Evolutionary conservation across 2,113 vertebrate species (phyloP).

Genomic region (Tetrao urogallus): DNA sequence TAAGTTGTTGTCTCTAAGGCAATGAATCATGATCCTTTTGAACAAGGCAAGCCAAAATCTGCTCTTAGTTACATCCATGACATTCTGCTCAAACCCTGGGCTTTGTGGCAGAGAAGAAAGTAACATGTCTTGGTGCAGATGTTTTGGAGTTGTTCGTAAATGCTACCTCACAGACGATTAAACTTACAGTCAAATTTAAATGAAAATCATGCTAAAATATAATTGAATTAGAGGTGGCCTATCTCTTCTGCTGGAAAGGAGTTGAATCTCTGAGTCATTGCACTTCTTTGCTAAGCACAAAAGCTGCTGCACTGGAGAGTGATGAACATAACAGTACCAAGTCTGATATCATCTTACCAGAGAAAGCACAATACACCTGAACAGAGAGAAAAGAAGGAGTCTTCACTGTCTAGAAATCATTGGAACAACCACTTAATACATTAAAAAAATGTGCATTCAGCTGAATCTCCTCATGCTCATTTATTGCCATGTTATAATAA

Average conservation of each 20-base stretch:
- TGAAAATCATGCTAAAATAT: not conserved
- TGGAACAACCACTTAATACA: not conserved
- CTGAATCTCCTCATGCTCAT: not conserved
- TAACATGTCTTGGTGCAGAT: not conserved
- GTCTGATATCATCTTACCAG: not conserved
- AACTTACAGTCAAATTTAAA: not conserved
- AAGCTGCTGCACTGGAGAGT: not conserved
- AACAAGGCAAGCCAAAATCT: not conserved
- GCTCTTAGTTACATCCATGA: not conserved
- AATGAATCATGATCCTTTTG: not conserved
- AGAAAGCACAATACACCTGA: not conserved
- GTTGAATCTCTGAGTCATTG: not conserved
- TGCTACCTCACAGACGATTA: not conserved
- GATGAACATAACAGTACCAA: not conserved
- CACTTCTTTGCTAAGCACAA: accelerated
- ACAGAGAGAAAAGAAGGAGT: accelerated
- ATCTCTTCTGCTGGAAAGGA: not conserved
- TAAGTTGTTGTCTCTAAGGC: not conserved
- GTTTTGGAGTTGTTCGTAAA: not conserved
- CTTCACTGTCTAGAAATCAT: not conserved
- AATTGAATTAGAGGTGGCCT: not conserved
- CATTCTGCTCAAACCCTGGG: not conserved
- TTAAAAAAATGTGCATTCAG: not conserved
- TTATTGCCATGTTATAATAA: not conserved
- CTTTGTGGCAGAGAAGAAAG: not conserved